Conservation (phyloP, 2,888 invertebrate species). For the Aspidiotus rigidus region DNA sequence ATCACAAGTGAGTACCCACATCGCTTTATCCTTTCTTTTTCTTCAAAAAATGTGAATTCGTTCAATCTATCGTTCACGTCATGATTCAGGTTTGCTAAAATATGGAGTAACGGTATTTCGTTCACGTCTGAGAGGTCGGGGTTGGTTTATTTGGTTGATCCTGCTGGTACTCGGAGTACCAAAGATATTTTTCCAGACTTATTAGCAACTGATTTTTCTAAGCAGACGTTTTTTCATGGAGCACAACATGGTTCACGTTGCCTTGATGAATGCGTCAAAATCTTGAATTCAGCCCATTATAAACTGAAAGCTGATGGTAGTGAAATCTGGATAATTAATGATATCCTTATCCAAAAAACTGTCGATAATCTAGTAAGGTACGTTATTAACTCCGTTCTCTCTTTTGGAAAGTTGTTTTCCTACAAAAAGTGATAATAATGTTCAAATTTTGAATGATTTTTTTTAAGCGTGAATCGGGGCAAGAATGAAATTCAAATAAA, state of each 20-base stretch:
- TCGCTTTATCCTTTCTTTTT: not conserved
- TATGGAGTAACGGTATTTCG: constrained; percentile 72
- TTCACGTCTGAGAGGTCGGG: constrained; percentile 82
- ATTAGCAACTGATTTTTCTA: constrained; percentile 71
- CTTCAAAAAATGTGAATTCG: not conserved
- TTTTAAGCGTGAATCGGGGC: constrained; percentile 22
- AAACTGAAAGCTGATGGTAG: constrained; percentile 60
- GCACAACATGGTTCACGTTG: constrained; percentile 64
- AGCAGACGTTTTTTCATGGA: constrained; percentile 72
- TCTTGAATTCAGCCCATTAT: constrained; percentile 66
- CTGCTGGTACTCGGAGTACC: constrained; percentile 79
- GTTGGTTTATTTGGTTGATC: constrained; percentile 76
- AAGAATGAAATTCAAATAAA: constrained; percentile 30
- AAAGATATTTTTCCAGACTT: constrained; percentile 72
- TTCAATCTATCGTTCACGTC: constrained; percentile 3
- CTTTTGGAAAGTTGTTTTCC: not conserved
- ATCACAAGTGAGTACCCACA: constrained; percentile 15
- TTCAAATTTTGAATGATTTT: not conserved
- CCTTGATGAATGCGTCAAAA: constrained; percentile 63
- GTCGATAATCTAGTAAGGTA: constrained; percentile 75
- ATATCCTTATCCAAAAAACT: constrained; percentile 73
- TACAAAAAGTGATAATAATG: not conserved
- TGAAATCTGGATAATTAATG: constrained; percentile 57
- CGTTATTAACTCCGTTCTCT: not conserved
- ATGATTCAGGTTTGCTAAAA: constrained; percentile 65